phyloP scores from a whole-genome alignment of 2,888 invertebrate genomes.

The Apotomis betuletana region DNA sequence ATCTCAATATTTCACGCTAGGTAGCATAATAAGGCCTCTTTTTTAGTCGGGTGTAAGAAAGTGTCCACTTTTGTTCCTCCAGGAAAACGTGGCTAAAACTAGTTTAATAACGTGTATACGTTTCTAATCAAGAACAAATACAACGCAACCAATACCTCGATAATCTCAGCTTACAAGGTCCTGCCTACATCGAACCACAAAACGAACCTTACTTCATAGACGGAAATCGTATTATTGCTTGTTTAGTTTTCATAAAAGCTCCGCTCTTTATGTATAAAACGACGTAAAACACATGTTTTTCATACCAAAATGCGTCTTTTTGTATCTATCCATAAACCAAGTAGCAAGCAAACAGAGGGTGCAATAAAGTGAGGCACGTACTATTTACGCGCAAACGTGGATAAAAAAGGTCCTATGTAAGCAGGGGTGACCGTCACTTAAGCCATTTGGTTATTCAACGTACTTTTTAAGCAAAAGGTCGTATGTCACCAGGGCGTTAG shows the following conservation, averaged over 20 bases:
- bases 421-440: neutral
- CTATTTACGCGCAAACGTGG: neutral
- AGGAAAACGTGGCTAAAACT: no score
- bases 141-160: slow-evolving; percentile 1
- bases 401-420: neutral
- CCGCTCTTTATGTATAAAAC: neutral
- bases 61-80: no score
- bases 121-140: neutral
- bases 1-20: no score
- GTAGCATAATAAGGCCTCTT: no score
- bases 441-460: neutral
- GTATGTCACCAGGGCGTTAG: no score
- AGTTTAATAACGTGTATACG: no score
- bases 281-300: neutral
- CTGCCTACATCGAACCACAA: neutral
- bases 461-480: no score
- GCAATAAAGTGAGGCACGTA: slow-evolving; percentile 33
- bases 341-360: neutral
- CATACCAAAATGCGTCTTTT: neutral
- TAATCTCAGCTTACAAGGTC: slow-evolving; percentile 3
- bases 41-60: no score
- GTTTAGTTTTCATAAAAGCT: neutral
- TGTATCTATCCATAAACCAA: neutral
- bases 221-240: neutral
- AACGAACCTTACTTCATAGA: neutral